Evolutionary conservation across 2,113 vertebrate species (phyloP).

Genomic region (Malurus alboscapulatus): DNA sequence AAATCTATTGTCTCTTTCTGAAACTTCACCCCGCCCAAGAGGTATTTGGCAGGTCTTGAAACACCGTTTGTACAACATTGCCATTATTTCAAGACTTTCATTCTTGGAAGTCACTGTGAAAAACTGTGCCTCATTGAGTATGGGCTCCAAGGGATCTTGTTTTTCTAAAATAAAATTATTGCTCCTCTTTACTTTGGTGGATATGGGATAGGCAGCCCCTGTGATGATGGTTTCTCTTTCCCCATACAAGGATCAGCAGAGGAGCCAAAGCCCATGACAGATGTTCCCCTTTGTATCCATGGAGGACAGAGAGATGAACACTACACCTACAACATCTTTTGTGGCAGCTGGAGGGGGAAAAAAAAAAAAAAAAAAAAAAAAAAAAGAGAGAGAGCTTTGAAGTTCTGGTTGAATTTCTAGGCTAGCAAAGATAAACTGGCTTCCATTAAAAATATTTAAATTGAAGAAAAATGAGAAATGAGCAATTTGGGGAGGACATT

Average conservation of each 20-base stretch:
- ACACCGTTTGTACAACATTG: neutral
- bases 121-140: neutral
- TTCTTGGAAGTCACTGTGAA: neutral
- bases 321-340: neutral
- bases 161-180: conserved; percentile 18
- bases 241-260: neutral
- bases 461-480: neutral
- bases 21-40: neutral
- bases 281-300: neutral
- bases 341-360: neutral
- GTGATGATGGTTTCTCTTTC: neutral
- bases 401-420: neutral
- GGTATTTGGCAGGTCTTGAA: neutral
- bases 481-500: neutral
- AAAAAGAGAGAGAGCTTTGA: neutral
- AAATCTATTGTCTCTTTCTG: neutral
- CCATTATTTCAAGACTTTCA: neutral
- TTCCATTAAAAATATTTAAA: neutral
- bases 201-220: neutral
- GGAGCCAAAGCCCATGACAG: neutral
- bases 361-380: neutral
- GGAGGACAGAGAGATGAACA: neutral
- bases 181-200: neutral
- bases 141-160: neutral
- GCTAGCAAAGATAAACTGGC: neutral